phyloP scores from a whole-genome alignment of 1,140 invertebrate genomes.

The Medauroidea extradentata region DNA sequence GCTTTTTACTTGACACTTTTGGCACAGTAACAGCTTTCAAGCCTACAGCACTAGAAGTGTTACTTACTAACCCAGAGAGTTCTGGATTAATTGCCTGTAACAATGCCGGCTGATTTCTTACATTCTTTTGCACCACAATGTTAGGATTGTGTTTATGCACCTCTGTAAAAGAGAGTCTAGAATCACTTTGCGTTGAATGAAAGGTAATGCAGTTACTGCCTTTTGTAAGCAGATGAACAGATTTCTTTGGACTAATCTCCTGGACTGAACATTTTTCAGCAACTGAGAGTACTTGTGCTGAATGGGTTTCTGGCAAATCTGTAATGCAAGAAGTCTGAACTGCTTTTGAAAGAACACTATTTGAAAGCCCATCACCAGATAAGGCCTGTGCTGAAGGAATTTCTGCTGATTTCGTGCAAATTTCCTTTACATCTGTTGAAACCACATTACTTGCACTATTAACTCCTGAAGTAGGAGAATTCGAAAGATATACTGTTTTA shows the following conservation, averaged over 20 bases:
- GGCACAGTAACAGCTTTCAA: neutral
- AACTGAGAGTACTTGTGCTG: neutral
- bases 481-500: constrained; percentile 47
- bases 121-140: too few relatives aligned
- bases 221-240: neutral
- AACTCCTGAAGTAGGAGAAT: constrained; percentile 29
- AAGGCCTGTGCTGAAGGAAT: constrained; percentile 32
- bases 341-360: constrained; percentile 34
- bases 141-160: too few relatives aligned
- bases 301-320: constrained; percentile 10
- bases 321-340: constrained; percentile 42
- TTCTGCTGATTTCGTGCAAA: constrained; percentile 3
- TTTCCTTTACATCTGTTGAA: constrained; percentile 18
- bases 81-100: too few relatives aligned
- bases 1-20: neutral
- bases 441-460: constrained; percentile 31
- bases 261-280: neutral
- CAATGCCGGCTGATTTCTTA: too few relatives aligned
- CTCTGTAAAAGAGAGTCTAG: constrained; percentile 1
- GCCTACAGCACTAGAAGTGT: neutral
- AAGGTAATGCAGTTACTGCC: neutral
- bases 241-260: neutral
- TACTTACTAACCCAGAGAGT: too few relatives aligned
- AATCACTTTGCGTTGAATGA: constrained; percentile 27
- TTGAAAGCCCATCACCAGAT: neutral